Evolutionary conservation across 2,113 vertebrate genomes (phyloP).

Genomic region (Eretmochelys imbricata): DNA sequence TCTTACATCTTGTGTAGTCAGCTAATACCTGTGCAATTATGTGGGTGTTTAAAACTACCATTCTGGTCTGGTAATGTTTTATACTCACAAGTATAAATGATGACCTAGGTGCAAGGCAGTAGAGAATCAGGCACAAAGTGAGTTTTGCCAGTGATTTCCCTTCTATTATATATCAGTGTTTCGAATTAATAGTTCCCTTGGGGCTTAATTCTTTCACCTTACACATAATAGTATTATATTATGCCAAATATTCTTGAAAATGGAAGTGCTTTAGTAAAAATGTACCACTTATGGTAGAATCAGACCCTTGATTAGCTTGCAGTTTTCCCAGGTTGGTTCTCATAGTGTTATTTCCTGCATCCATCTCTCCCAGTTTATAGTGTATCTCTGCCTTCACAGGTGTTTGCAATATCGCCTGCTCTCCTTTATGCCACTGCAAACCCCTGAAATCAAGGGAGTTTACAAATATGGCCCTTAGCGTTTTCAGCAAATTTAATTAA

Average conservation of each 20-base stretch:
- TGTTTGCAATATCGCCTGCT: conserved; percentile 16
- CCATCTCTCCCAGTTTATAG: conserved; percentile 32
- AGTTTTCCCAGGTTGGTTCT: conserved; percentile 6
- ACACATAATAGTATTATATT: not conserved
- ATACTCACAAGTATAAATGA: not conserved
- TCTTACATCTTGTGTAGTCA: not conserved
- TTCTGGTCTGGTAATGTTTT: not conserved
- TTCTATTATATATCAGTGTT: not conserved
- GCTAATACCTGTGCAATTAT: not conserved
- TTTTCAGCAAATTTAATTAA: conserved; percentile 47
- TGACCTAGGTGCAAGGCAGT: not conserved
- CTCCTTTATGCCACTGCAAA: not conserved
- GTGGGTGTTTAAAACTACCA: not conserved
- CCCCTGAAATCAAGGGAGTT: conserved; percentile 12
- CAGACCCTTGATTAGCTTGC: not conserved
- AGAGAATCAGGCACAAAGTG: not conserved
- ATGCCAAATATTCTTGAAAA: not conserved
- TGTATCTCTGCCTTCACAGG: conserved; percentile 10
- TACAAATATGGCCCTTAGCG: not conserved
- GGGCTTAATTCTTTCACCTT: not conserved
- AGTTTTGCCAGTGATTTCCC: not conserved
- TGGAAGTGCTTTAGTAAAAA: conserved; percentile 3
- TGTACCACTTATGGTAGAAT: conserved; percentile 35
- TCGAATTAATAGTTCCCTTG: not conserved
- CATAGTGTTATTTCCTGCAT: conserved; percentile 24